Base-by-base conservation (phyloP, 2,113 vertebrate genomes). In the Halcyon senegalensis region DNA sequence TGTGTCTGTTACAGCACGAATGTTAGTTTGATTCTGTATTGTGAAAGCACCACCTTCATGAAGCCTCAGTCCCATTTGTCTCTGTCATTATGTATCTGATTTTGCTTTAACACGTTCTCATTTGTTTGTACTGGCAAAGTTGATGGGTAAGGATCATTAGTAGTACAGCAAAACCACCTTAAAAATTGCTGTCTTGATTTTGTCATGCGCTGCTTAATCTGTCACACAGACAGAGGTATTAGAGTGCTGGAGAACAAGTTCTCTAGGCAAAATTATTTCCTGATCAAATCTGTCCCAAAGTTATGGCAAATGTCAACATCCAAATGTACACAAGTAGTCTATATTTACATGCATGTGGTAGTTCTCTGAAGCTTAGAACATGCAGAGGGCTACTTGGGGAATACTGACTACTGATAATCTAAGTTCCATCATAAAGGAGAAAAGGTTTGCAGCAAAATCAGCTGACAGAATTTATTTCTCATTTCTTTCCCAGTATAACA, bases 141-240 rank as follows among this genome's bases (percentile, higher is more conserved):
- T 86, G 73, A 7, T 30, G 25, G 43, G n/a, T 33, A 81, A 58
- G 51, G 16, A 72, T 25, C 69, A 7, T 24, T 11, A 44, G 7
- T 1, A 43, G 63, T 9, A 41, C 1, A 28, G 50, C 37, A 60
- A 91, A 93, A 39, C 33, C 85, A 37, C 44, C 55, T 48, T 51
- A 59, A 64, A 75, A 89, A 87, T 51, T 17, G 55, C 44, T 46
- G 0, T 17, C 66, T 46, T 76, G 43, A 19, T 27, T 84, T 76
- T 56, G 14, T 44, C 39, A 1, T 8, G 67, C 48, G 19, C 75
- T 76, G 23, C 35, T 46, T 51, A 8, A 16, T 63, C 50, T 60
- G 51, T 16, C 43, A 7, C 4, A n/a, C 25, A 55, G 37, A 4
- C 30, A 13, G 0, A 59, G 73, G 0, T n/a, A 0, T 6, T 4